These are phyloP conservation scores for Aporrectodea caliginosa DNA, from an alignment of 1,140 invertebrate genomes.

Conservation along the genomic window DNA sequence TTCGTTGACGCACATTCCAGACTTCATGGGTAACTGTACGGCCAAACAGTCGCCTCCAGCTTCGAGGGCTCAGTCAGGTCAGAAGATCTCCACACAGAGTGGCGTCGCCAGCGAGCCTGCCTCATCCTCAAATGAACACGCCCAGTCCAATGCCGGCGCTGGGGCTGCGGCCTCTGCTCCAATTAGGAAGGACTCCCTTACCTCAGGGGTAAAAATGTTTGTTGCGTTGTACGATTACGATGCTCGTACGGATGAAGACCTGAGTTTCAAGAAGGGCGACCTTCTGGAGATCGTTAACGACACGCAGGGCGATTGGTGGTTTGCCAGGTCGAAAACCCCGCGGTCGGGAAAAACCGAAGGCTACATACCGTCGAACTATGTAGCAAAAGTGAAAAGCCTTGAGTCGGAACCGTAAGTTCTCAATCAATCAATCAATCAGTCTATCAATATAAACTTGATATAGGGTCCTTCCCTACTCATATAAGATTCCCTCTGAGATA, in stretches of 20 bases:
- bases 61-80: background rate
- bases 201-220: slow-evolving; percentile 66
- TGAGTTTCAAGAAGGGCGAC: slow-evolving; percentile 96
- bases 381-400: slow-evolving; percentile 96
- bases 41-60: background rate
- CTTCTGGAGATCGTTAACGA: slow-evolving; percentile 97
- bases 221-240: slow-evolving; percentile 98
- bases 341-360: slow-evolving; percentile 69
- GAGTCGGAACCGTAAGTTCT: slow-evolving; percentile 93
- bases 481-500: too few species aligned
- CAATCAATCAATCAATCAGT: too few species aligned
- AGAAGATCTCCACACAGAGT: background rate
- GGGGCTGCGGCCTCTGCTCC: background rate
- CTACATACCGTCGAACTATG: slow-evolving; percentile 99
- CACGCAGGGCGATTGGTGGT: slow-evolving; percentile 99
- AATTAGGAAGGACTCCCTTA: slow-evolving; percentile 2
- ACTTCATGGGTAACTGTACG: background rate
- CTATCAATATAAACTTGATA: too few species aligned
- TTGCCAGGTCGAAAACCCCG: slow-evolving; percentile 61
- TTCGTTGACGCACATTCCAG: too few species aligned
- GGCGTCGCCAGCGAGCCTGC: background rate
- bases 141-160: background rate
- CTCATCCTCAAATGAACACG: background rate
- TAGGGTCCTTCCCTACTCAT: too few species aligned
- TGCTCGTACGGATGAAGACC: slow-evolving; percentile 95